phyloP scores from a whole-genome alignment of 2,888 invertebrate species.

The Saturnia japonica region DNA sequence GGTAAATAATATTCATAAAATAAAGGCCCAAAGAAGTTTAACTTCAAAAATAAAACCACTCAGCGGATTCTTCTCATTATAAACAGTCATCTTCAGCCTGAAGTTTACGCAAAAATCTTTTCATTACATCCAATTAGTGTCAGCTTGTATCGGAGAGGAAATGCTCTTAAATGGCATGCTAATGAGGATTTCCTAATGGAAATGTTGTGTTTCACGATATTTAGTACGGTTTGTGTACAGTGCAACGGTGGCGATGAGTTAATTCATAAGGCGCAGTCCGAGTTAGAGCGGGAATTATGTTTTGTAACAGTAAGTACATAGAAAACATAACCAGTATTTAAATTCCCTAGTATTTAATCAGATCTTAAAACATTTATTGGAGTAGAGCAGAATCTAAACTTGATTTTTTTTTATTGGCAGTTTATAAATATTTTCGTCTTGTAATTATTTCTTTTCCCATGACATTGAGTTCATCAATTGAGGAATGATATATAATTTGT shows the following conservation, averaged over 20 bases:
- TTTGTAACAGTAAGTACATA: no score
- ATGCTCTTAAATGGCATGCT: constrained; percentile 27
- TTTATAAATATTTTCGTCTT: no score
- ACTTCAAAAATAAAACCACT: neutral
- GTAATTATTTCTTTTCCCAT: no score
- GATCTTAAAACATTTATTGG: no score
- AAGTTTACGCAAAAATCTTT: constrained; percentile 8
- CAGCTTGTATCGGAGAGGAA: constrained; percentile 24
- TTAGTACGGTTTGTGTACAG: constrained; percentile 17
- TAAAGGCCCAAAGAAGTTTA: neutral
- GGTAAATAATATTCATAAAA: no score
- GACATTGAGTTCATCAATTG: no score
- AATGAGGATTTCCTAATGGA: constrained; percentile 39
- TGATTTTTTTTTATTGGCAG: no score
- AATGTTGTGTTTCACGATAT: constrained; percentile 33
- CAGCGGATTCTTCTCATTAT: neutral
- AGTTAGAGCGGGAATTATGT: constrained; percentile 16
- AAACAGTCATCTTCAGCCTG: neutral
- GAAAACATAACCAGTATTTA: no score
- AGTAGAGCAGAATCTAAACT: no score
- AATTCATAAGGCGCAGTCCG: constrained; percentile 14
- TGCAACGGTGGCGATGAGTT: constrained; percentile 8
- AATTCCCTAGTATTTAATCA: no score
- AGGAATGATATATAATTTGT: no score
- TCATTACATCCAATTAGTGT: constrained; percentile 19